Conservation (phyloP, 2,797 vertebrate species). For the Enteromius afrohamiltoni region DNA sequence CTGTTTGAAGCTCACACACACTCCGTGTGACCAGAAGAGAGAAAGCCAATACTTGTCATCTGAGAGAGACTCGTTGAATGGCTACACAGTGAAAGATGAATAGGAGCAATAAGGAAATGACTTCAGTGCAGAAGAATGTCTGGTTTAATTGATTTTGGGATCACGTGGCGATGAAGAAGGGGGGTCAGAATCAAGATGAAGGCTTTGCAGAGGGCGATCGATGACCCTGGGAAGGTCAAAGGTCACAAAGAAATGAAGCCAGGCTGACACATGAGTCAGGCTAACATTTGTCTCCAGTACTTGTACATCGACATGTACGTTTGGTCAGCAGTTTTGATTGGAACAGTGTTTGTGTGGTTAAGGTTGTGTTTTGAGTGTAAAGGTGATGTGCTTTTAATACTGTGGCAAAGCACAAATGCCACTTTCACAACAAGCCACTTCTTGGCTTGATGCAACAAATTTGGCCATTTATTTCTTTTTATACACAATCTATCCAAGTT, state of each 20-base stretch:
- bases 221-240: conserved; percentile 57
- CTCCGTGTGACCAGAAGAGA: conserved; percentile 40
- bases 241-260: conserved; percentile 63
- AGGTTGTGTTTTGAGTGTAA: neutral
- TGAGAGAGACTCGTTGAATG: conserved; percentile 49
- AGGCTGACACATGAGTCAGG: conserved; percentile 67
- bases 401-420: neutral
- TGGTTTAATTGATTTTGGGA: conserved; percentile 84
- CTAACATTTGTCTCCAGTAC: conserved; percentile 72
- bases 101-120: conserved; percentile 70
- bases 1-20: conserved; percentile 49
- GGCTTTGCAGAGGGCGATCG: conserved; percentile 61
- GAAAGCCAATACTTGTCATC: conserved; percentile 47
- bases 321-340: conserved; percentile 29
- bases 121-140: conserved; percentile 84
- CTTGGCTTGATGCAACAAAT: neutral
- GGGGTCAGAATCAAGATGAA: conserved; percentile 44
- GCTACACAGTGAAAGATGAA: conserved; percentile 49
- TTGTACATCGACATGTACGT: conserved; percentile 52
- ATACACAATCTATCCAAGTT: neutral
- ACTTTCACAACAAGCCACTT: neutral
- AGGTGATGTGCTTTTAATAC: neutral
- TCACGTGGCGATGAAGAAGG: conserved; percentile 65
- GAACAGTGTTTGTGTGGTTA: conserved; percentile 1
- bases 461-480: neutral